phyloP scores from a whole-genome alignment of 1,140 invertebrate species.

The Cepaea nemoralis region DNA sequence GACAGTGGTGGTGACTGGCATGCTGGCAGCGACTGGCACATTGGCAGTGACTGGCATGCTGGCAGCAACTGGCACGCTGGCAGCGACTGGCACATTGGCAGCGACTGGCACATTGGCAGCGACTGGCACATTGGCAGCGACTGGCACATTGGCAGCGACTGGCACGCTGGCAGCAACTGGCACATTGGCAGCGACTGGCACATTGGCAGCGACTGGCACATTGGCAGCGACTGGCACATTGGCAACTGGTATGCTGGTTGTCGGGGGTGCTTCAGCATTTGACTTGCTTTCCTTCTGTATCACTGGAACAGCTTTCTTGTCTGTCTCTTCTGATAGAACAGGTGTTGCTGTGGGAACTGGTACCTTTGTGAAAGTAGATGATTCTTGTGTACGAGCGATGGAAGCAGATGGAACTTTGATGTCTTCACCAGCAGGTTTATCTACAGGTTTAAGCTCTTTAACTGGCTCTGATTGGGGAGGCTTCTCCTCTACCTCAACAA shows the following conservation, averaged over 20 bases:
- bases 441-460: background rate
- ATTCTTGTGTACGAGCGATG: background rate
- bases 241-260: background rate
- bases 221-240: too few species aligned
- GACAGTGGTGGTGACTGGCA: background rate
- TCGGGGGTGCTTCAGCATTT: background rate
- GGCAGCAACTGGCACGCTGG: too few species aligned
- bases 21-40: background rate
- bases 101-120: too few species aligned
- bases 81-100: too few species aligned
- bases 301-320: background rate
- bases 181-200: too few species aligned
- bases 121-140: too few species aligned
- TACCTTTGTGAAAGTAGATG: background rate
- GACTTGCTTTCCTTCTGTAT: background rate
- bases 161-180: too few species aligned
- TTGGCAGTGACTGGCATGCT: too few species aligned
- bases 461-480: background rate
- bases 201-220: too few species aligned
- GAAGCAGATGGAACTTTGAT: background rate
- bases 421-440: background rate
- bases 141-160: too few species aligned
- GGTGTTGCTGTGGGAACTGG: background rate
- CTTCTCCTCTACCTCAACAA: background rate
- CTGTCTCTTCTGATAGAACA: background rate